Base-by-base conservation (phyloP, 2,797 vertebrate genomes). In the Acanthornis magna region DNA sequence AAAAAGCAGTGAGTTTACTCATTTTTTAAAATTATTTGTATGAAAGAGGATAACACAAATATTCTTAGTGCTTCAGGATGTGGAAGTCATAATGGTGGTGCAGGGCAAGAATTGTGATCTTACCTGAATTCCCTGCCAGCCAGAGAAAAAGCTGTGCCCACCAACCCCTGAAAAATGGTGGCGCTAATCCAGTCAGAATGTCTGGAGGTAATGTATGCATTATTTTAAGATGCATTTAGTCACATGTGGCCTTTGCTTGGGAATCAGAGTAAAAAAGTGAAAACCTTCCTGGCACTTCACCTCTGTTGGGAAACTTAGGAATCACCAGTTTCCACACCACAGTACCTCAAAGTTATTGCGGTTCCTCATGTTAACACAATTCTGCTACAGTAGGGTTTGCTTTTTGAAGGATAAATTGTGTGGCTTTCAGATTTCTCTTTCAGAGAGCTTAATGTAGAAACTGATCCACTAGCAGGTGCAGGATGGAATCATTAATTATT, bases 401-500 rank as follows among this genome's bases (percentile, higher is more conserved):
- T 58, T 55, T 61, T 40, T 71, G 26, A 82, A 61, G 53, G 47
- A 30, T 25, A 45, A 63, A 78, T 27, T 30, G 32, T 25, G 23
- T 16, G 42, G 76, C 83, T 94, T 93, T 85, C 7, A 3, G 34
- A 63, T 93, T 88, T 77, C 62, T 86, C 58, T 86, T 81, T 70
- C 2, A 2, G 48, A 62, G 65, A 65, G 74, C 58, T 80, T 88
- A 57, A 47, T 0, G 0, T 29, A 87, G 82, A 76, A 91, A 70
- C 50, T 16, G 55, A 77, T 87, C 65, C 45, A 50, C 55, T 25
- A 48, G 82, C 62, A 93, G 79, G 91, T 93, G 60, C 54, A 40
- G 60, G 58, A 53, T 62, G 55, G 81, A 74, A 80, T 82, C 13
- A 42, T 93, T 96, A 94, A 86, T 95, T 95, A 93, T 78, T 88